These are phyloP conservation scores for Rhinoderma darwinii DNA, from an alignment of 2,113 vertebrate genomes.

Conservation along the genomic window DNA sequence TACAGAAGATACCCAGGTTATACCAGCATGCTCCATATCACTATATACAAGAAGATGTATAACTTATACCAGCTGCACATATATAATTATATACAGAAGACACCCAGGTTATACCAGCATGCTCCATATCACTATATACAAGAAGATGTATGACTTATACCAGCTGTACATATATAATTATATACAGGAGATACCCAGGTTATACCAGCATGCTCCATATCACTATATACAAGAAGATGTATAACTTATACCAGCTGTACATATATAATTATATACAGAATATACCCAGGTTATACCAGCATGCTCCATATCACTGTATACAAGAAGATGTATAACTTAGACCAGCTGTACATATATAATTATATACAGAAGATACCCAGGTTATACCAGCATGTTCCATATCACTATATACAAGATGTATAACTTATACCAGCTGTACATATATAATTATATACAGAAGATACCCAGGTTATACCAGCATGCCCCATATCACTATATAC, in stretches of 20 bases:
- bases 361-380: background rate
- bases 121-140: background rate
- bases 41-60: background rate
- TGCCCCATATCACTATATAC: background rate
- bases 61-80: background rate
- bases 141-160: background rate
- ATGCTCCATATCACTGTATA: background rate
- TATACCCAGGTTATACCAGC: background rate
- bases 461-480: background rate
- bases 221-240: too few relatives aligned
- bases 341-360: too few relatives aligned
- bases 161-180: background rate
- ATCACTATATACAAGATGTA: background rate
- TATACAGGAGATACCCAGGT: background rate
- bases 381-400: background rate
- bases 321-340: too few relatives aligned
- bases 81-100: background rate
- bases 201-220: too few relatives aligned
- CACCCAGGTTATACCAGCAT: background rate
- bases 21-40: background rate
- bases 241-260: too few relatives aligned
- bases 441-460: background rate
- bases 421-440: background rate
- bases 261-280: background rate
- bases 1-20: background rate